These are phyloP conservation scores for Gambusia yucatana DNA, from an alignment of 2,797 vertebrate genomes.

Conservation along the genomic window DNA sequence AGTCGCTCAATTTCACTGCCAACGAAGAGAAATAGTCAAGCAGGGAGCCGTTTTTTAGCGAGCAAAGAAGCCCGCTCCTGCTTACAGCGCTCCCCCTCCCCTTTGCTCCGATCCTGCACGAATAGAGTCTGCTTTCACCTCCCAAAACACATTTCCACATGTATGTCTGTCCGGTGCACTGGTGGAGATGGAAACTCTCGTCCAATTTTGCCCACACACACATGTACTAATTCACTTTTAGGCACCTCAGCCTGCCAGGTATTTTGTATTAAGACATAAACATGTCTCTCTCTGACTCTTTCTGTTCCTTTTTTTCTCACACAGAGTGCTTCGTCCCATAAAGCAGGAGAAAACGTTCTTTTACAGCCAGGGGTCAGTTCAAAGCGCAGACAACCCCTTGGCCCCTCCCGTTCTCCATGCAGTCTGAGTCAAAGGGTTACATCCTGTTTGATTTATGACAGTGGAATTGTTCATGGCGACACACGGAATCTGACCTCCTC, in stretches of 20 bases:
- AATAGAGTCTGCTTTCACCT: slow-evolving; percentile 41
- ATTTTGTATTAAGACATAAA: slow-evolving; percentile 68
- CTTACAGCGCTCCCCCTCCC: slow-evolving; percentile 18
- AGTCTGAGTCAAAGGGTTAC: background rate
- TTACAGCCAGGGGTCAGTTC: slow-evolving; percentile 74
- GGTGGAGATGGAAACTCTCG: slow-evolving; percentile 57
- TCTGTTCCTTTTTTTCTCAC: slow-evolving; percentile 22
- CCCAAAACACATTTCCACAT: slow-evolving; percentile 64
- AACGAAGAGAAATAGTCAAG: slow-evolving; percentile 46
- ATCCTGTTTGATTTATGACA: background rate
- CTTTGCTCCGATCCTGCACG: slow-evolving; percentile 3
- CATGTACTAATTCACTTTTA: slow-evolving; percentile 62
- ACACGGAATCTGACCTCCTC: slow-evolving; percentile 60
- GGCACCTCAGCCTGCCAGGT: slow-evolving; percentile 64
- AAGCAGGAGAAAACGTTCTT: slow-evolving; percentile 55
- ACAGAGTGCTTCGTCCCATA: slow-evolving; percentile 43
- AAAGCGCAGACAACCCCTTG: slow-evolving; percentile 52
- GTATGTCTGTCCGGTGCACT: slow-evolving; percentile 38
- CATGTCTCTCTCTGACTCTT: slow-evolving; percentile 41
- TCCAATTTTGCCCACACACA: slow-evolving; percentile 55
- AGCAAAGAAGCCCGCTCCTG: slow-evolving; percentile 58
- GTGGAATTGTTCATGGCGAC: slow-evolving; percentile 23
- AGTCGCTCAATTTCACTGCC: slow-evolving; percentile 54
- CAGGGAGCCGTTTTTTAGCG: slow-evolving; percentile 62
- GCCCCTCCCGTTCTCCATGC: slow-evolving; percentile 10